Evolutionary conservation across 35 echinoderm and acorn worm genomes (phyloP).

Genomic region (Diadema setosum): DNA sequence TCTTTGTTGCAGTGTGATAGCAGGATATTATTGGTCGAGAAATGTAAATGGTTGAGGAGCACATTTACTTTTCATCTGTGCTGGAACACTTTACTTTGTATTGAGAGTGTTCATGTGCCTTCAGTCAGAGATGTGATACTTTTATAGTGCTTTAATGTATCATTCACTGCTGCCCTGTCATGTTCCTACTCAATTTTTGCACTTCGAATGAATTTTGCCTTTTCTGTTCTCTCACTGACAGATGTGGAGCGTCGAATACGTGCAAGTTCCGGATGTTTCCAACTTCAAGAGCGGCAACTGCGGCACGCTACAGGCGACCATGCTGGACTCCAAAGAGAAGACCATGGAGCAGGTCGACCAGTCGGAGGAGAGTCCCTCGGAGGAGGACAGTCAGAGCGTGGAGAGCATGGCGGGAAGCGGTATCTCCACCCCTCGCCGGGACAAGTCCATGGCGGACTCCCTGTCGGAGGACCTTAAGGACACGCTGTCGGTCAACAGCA

Average conservation of each 20-base stretch:
- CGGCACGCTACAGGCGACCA: background rate
- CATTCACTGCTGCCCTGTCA: too few species aligned
- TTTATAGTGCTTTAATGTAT: too few species aligned
- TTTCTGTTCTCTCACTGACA: background rate
- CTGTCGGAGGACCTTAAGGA: slow-evolving; percentile 30
- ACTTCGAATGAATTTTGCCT: too few species aligned
- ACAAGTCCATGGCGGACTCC: slow-evolving; percentile 43
- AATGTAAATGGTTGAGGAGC: too few species aligned
- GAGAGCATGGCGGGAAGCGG: slow-evolving; percentile 47
- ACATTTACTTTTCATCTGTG: too few species aligned
- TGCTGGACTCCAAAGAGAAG: slow-evolving; percentile 13
- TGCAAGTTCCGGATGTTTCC: slow-evolving; percentile 78
- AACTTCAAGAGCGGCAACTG: background rate
- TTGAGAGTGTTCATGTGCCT: too few species aligned
- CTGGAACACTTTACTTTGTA: too few species aligned
- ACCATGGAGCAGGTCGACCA: slow-evolving; percentile 1
- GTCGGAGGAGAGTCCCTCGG: slow-evolving; percentile 72
- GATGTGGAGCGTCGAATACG: slow-evolving; percentile 99
- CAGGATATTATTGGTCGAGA: too few species aligned
- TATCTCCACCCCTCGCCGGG: slow-evolving; percentile 30
- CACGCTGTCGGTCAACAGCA: slow-evolving; percentile 3
- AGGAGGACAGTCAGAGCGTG: slow-evolving; percentile 83
- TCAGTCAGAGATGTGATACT: too few species aligned
- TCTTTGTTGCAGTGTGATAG: too few species aligned
- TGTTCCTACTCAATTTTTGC: too few species aligned